Evolutionary conservation across 37 sponge, comb jelly and placozoan genomes (phyloP).

Genomic region (Cladorhizidae sp.): DNA sequence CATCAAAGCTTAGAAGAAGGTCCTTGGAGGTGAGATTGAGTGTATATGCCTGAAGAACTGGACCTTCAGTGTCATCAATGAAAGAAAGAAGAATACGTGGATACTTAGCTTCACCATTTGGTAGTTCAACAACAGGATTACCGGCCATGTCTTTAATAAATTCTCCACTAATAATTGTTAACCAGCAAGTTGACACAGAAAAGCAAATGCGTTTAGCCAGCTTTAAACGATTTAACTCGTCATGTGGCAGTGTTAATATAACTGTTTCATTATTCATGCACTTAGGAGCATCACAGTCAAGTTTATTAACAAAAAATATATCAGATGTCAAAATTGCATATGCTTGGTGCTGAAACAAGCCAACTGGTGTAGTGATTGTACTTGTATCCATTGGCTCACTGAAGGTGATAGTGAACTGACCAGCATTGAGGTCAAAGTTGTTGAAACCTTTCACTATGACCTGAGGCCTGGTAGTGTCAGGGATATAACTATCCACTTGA

Average conservation of each 20-base stretch:
- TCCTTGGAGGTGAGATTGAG: conserved; percentile 69
- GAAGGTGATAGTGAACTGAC: conserved; percentile 57
- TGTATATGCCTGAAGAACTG: conserved; percentile 38
- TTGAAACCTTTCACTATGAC: conserved; percentile 53
- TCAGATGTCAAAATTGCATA: conserved; percentile 3
- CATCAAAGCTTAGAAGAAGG: conserved; percentile 77
- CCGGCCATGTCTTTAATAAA: conserved; percentile 83
- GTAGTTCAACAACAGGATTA: conserved; percentile 46
- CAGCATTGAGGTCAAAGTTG: conserved; percentile 71
- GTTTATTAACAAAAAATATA: conserved; percentile 21
- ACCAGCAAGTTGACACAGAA: conserved; percentile 79
- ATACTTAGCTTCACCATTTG: conserved; percentile 30
- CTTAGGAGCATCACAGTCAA: conserved; percentile 16
- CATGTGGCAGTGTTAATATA: conserved; percentile 48
- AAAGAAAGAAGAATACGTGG: conserved; percentile 36
- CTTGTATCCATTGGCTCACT: conserved; percentile 69
- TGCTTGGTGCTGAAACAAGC: conserved; percentile 67
- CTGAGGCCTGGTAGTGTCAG: conserved; percentile 58
- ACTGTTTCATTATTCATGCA: conserved; percentile 56
- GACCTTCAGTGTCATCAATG: conserved; percentile 70
- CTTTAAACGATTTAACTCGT: conserved; percentile 75
- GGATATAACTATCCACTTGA: conserved; percentile 9
- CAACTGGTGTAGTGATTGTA: conserved; percentile 15
- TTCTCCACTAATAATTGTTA: conserved; percentile 48
- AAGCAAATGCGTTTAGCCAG: conserved; percentile 59